Conservation (phyloP, 1,140 invertebrate species). For the Zaprionus gabonicus region DNA sequence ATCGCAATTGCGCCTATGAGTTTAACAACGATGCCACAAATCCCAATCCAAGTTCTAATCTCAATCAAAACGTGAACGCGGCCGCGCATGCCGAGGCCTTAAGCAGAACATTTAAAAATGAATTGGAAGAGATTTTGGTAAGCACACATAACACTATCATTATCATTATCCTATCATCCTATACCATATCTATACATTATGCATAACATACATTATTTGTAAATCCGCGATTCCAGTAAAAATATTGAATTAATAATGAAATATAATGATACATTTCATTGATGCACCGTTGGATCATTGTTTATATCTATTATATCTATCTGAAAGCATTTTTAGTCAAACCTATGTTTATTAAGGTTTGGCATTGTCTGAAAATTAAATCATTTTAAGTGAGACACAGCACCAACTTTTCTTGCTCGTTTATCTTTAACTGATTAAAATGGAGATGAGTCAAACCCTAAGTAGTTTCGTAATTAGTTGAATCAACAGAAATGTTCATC, state of each 20-base stretch:
- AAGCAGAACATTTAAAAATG: slow-evolving; percentile 79
- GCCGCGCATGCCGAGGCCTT: slow-evolving; percentile 73
- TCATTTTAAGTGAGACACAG: too few species aligned
- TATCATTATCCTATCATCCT: background rate
- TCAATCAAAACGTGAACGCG: slow-evolving; percentile 71
- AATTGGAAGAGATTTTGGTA: slow-evolving; percentile 82
- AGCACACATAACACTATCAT: slow-evolving; percentile 43
- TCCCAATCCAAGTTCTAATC: slow-evolving; percentile 71
- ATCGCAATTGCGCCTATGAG: slow-evolving; percentile 80
- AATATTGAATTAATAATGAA: background rate
- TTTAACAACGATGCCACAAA: slow-evolving; percentile 76
- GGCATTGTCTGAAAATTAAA: too few species aligned
- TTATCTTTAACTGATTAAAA: too few species aligned
- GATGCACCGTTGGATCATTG: too few species aligned
- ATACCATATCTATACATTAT: background rate
- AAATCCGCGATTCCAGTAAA: background rate
- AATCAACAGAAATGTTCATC: background rate
- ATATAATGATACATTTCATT: too few species aligned
- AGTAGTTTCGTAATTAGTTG: background rate
- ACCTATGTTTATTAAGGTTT: too few species aligned
- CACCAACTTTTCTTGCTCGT: too few species aligned
- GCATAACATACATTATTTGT: background rate
- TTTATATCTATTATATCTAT: too few species aligned
- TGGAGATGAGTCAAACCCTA: background rate
- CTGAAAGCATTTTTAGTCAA: too few species aligned